A percentile compares a stretch with the other conserved stretches of the same genome.
These are phyloP conservation scores for Hycleus cichorii DNA, from an alignment of 1,140 invertebrate genomes.

Conservation along the genomic window DNA sequence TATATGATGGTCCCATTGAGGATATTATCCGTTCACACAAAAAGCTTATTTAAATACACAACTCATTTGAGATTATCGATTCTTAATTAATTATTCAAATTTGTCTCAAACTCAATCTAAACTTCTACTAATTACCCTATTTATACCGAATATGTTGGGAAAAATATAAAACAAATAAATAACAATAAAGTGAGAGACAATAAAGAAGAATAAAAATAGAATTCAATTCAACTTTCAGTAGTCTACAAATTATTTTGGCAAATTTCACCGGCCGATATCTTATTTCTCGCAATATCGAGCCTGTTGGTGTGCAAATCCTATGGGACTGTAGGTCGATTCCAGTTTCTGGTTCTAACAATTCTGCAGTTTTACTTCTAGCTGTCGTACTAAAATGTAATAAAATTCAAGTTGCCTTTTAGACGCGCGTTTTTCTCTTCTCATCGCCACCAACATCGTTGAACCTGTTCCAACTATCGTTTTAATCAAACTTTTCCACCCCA, in stretches of 20 bases:
- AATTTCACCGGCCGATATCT: constrained; percentile 23
- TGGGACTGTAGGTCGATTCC: constrained; percentile 36
- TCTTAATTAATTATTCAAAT: constrained; percentile 30
- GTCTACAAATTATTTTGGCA: too few species aligned
- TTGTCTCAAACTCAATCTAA: not conserved
- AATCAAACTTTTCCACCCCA: not conserved
- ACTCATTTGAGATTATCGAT: constrained; percentile 25
- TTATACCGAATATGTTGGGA: too few species aligned
- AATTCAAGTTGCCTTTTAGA: constrained; percentile 24
- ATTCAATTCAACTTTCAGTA: too few species aligned
- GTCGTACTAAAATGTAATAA: constrained; percentile 42
- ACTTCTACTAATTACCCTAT: not conserved
- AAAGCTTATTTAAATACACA: constrained; percentile 21
- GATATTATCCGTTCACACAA: constrained; percentile 26
- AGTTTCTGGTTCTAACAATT: constrained; percentile 40
- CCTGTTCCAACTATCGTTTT: not conserved
- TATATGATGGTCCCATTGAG: constrained; percentile 28
- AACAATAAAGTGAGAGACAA: too few species aligned
- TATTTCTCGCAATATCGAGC: constrained; percentile 39
- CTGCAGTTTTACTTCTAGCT: constrained; percentile 40
- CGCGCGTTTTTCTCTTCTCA: constrained; percentile 5
- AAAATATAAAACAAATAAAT: too few species aligned
- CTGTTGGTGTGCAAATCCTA: constrained; percentile 37
- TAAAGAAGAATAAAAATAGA: too few species aligned
- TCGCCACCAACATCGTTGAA: constrained; percentile 13